Evolutionary conservation across 2,888 invertebrate genomes (phyloP), one percentile per base, ranked within the genome.

Genomic region (Parnassius glacialis): DNA sequence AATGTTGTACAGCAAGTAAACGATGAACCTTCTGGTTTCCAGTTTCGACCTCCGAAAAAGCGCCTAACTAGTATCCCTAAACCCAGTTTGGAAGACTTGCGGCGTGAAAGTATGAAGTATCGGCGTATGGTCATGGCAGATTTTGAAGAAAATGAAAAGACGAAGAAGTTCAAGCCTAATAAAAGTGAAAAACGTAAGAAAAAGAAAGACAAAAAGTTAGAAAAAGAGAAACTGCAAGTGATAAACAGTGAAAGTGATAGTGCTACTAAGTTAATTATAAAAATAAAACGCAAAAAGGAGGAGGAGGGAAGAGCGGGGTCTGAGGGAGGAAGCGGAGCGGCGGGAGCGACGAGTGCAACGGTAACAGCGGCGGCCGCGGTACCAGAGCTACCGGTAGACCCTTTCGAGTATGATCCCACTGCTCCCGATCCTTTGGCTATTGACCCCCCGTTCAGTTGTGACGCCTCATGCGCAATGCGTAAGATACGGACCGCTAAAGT

Each of bases 61-160:
- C 94, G 97, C 13, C 81, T 95, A 41, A 91, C 93, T 48, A 58
- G 62, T 64, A 92, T 93, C 66, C 93, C 93, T 13, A 94, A 93
- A 66, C 96, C 96, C 0, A 95, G 94, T 66, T 93, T 97, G 68
- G 96, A 97, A 82, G 96, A 97, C 75, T 84, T 97, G 56, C 95
- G 94, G 67, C 93, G 96, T 2, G 96, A 97, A 74, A 96, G 95
- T 72, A 97, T 97, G 97, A 97, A 96, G 78, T 97, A 94, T 83
- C 93, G 97, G 13, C 94, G 95, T 67, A 94, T 93, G 92, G 95
- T 97, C 3, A 96, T 96, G 95, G 96, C 96, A 5, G 95, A 95
- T 75, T 96, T 97, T 75, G 95, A 95, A 64, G 94, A 94, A 71
- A 93, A 93, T 68, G 95, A 95, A 70, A 92, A 93, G 69, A 85